These are phyloP conservation scores for Numida meleagris DNA, from an alignment of 2,113 vertebrate genomes.

Conservation along the genomic window DNA sequence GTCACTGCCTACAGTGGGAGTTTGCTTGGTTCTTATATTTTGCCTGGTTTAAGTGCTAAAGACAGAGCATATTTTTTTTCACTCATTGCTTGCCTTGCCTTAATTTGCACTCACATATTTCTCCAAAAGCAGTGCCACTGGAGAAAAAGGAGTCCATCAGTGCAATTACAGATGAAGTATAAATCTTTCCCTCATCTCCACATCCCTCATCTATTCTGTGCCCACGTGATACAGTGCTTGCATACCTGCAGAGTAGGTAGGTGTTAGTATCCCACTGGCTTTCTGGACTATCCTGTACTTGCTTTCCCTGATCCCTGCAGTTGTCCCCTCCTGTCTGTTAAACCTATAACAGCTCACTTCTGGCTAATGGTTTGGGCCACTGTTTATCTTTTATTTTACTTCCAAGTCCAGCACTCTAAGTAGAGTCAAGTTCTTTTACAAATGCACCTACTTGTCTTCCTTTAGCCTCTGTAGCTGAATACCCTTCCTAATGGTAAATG, in stretches of 20 bases:
- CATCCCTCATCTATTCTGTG: neutral
- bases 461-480: neutral
- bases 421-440: neutral
- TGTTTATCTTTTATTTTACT: neutral
- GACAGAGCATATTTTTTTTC: neutral
- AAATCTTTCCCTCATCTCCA: neutral
- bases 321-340: neutral
- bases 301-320: neutral
- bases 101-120: neutral
- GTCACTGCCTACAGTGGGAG: neutral
- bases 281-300: neutral
- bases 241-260: neutral
- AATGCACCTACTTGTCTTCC: neutral
- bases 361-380: neutral
- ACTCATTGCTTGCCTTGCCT: neutral
- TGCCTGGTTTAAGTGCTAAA: neutral
- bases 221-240: neutral
- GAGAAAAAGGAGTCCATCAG: neutral
- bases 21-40: neutral
- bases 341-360: neutral
- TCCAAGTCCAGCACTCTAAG: neutral
- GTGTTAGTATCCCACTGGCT: neutral
- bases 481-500: neutral
- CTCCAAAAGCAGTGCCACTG: neutral
- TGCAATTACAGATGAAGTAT: neutral